A percentile compares a stretch with the other conserved stretches of the same genome.
Evolutionary conservation across 1,140 invertebrate genomes (phyloP).

Genomic region (Leptinotarsa defecta): DNA sequence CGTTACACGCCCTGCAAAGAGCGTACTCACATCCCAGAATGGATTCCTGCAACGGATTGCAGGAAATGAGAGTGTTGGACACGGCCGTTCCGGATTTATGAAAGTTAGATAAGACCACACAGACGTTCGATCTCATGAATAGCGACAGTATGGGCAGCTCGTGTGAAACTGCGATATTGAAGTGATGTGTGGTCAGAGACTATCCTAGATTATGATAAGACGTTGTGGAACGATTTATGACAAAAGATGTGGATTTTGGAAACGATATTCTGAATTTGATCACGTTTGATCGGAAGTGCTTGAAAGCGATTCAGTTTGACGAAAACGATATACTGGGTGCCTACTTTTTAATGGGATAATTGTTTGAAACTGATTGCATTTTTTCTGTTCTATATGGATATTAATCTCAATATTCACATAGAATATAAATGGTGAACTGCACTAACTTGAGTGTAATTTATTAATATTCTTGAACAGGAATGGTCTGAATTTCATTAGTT

Average conservation of each 20-base stretch:
- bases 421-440: too few species aligned
- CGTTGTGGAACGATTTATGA: not conserved
- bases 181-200: slow-evolving; percentile 31
- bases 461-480: too few species aligned
- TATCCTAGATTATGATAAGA: not conserved
- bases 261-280: not conserved
- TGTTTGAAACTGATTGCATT: too few species aligned
- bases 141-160: slow-evolving; percentile 51
- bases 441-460: too few species aligned
- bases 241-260: not conserved
- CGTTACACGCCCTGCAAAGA: slow-evolving; percentile 66
- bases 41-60: slow-evolving; percentile 49
- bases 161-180: slow-evolving; percentile 50
- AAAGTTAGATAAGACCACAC: slow-evolving; percentile 55
- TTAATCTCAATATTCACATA: too few species aligned
- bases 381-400: too few species aligned
- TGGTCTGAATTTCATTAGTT: too few species aligned
- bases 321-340: too few species aligned
- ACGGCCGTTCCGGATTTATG: slow-evolving; percentile 53
- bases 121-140: slow-evolving; percentile 47
- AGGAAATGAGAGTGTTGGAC: slow-evolving; percentile 49
- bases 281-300: not conserved
- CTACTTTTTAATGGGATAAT: too few species aligned
- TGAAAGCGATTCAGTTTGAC: too few species aligned
- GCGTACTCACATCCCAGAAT: slow-evolving; percentile 45